phyloP scores from a whole-genome alignment of 2,797 vertebrate genomes.

The Sebastiscus tertius region DNA sequence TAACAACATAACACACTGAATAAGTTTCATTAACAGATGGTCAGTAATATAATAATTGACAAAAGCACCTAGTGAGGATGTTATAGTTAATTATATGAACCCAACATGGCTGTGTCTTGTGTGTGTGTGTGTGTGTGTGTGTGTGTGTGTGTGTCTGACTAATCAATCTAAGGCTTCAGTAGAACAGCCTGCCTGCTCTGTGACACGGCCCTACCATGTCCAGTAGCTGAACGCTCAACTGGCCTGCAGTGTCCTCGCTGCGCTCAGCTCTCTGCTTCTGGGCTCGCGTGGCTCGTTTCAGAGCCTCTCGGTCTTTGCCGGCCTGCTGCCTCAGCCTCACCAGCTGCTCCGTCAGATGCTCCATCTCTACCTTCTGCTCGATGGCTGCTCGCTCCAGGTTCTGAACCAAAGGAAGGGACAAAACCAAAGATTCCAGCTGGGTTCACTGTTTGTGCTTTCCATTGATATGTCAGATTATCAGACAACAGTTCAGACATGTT shows the following conservation, averaged over 20 bases:
- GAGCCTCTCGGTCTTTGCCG: slow-evolving; percentile 84
- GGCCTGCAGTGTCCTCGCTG: slow-evolving; percentile 84
- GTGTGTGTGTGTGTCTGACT: neutral
- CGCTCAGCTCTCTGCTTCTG: slow-evolving; percentile 90
- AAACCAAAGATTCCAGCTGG: neutral
- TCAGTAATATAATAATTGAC: neutral
- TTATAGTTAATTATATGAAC: neutral
- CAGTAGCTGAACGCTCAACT: slow-evolving; percentile 83
- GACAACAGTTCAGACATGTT: neutral
- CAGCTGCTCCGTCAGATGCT: slow-evolving; percentile 82
- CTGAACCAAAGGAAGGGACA: slow-evolving; percentile 64
- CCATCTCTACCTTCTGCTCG: slow-evolving; percentile 85
- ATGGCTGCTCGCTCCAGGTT: slow-evolving; percentile 85
- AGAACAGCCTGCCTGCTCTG: neutral
- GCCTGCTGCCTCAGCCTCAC: slow-evolving; percentile 80
- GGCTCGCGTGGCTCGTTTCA: slow-evolving; percentile 87
- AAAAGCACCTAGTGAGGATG: neutral
- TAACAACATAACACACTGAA: too few relatives aligned
- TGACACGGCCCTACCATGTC: slow-evolving; percentile 83
- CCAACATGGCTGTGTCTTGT: neutral
- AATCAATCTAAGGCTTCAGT: neutral
- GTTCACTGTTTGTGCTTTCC: neutral
- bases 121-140: neutral
- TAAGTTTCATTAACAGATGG: neutral
- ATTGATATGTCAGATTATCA: neutral